Conservation (phyloP, 2,888 invertebrate genomes). For the Shargacucullia verbasci region DNA sequence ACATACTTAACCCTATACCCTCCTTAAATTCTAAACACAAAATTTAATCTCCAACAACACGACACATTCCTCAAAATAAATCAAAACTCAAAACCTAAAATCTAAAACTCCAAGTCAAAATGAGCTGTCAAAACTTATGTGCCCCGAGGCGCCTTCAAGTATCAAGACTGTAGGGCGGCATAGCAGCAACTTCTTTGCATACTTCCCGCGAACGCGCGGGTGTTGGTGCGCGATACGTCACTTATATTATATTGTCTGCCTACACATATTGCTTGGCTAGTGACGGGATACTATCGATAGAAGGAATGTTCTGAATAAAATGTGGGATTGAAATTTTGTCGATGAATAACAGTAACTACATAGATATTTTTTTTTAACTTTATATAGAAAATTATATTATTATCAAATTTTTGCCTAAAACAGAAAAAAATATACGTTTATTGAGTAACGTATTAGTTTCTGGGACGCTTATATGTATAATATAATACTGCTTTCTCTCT, state of each 20-base stretch:
- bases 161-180: slow-evolving; percentile 75
- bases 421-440: no score
- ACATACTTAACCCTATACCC: no score
- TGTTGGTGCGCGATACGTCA: slow-evolving; percentile 88
- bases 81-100: slow-evolving; percentile 50
- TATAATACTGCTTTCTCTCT: no score
- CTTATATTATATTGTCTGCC: slow-evolving; percentile 85
- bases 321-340: neutral
- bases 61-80: slow-evolving; percentile 44
- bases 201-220: slow-evolving; percentile 85
- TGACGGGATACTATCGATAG: slow-evolving; percentile 70
- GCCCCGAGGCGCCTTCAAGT: slow-evolving; percentile 70
- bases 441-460: no score
- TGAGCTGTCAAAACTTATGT: slow-evolving; percentile 68
- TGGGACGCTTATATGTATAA: no score
- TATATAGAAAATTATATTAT: no score
- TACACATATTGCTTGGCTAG: slow-evolving; percentile 82
- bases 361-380: no score
- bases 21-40: neutral
- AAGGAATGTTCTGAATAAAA: slow-evolving; percentile 11
- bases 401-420: no score
- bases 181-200: slow-evolving; percentile 87
- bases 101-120: slow-evolving; percentile 58
- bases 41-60: slow-evolving; percentile 33
- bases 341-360: neutral